These are phyloP conservation scores for Calidris pugnax DNA, from an alignment of 2,113 vertebrate species.

Conservation along the genomic window DNA sequence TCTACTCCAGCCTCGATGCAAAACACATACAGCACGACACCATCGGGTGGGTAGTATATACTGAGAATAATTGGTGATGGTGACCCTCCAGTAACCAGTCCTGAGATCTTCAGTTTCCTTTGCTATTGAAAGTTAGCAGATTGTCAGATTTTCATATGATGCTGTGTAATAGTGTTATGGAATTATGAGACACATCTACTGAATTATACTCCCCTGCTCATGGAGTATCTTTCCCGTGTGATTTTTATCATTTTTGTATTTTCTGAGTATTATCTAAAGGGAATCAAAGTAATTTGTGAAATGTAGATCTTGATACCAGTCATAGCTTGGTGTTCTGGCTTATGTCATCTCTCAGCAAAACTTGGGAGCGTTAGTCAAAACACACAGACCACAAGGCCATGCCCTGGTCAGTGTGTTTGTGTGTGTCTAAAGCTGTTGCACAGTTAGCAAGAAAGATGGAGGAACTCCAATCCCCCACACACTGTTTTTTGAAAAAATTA, in stretches of 20 bases:
- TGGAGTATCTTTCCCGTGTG: background rate
- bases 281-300: background rate
- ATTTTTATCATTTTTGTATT: background rate
- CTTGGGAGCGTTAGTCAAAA: background rate
- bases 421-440: background rate
- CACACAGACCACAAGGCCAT: background rate
- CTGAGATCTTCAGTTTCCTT: background rate
- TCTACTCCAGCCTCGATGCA: constrained; percentile 95
- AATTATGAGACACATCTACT: fast-evolving
- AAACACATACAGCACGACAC: constrained; percentile 99
- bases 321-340: background rate
- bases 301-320: background rate
- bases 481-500: background rate
- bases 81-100: background rate
- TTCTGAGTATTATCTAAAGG: background rate
- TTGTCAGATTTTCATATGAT: fast-evolving
- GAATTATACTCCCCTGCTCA: background rate
- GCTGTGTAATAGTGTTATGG: background rate
- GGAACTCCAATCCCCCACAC: background rate
- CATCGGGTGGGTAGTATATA: constrained; percentile 89
- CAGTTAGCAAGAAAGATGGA: background rate
- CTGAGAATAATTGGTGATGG: constrained; percentile 64
- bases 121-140: background rate
- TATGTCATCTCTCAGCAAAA: background rate
- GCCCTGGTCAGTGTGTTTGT: background rate